Base-by-base conservation (phyloP, 37 sponge, comb jelly and placozoan genomes). In the Petrosia ficiformis region DNA sequence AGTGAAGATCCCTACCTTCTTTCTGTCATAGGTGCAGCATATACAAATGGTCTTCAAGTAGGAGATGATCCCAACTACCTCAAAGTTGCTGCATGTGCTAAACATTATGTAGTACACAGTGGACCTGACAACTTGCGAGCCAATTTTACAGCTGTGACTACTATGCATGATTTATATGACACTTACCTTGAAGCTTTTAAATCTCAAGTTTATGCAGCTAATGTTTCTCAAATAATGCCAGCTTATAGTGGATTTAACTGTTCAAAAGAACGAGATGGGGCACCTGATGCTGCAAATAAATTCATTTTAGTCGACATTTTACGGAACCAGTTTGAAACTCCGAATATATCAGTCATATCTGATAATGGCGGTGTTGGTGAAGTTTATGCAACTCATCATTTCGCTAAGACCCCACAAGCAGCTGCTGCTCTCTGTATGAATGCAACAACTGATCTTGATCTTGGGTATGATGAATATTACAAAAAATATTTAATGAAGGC, bases 351-450 rank as follows among this genome's bases (percentile, higher is more conserved):
- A 14, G 72, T 80, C 16, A 39, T 41, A 33, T 90, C 90, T 36
- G 90, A 90, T 60, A 85, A 85, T 70, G 81, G 74, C 3, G 90
- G 73, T 43, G 81, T 90, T 22, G 32, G 21, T 0, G 33, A 39
- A 6, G 86, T 85, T 16, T 63, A 63, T 43, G 0, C 58, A 3
- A 38, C 71, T 1, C 86, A 85, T 24, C 81, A 90, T 48, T 90
- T 74, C 64, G 81, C 58, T 28, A 3, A n/a, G 14, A 48, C 61
- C n/a, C 10, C 2, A 2, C 75, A 77, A 44, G 41, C 30, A 6
- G 84, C 79, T 2, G 90, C 90, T n/a, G 90, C 82, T 31, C 72
- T 90, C 30, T 69, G 86, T 34, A 90, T 90, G 81, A 80, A 90
- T 66, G 86, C 90, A 29, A 52, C 77, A 16, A 90, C 86, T 4